Percentiles rank a stretch among this genome's conserved stretches.
Evolutionary conservation across 2,888 invertebrate genomes (phyloP).

Genomic region (Drosophila tripunctata): DNA sequence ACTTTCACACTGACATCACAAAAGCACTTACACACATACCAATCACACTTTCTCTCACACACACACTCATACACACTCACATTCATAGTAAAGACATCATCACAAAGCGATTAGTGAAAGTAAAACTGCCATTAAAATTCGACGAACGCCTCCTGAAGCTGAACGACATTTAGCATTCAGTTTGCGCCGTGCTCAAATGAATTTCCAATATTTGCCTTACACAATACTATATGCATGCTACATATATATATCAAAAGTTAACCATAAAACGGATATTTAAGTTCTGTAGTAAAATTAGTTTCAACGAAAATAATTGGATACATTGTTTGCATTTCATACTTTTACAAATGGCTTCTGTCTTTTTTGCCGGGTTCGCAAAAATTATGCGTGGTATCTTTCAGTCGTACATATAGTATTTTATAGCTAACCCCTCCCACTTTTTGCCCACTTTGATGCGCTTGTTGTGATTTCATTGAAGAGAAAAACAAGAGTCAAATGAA

Average conservation of each 20-base stretch:
- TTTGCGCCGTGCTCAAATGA: slow-evolving; percentile 25
- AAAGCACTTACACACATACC: slow-evolving; percentile 16
- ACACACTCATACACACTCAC: neutral
- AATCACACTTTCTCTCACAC: too few relatives aligned
- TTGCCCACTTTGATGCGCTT: slow-evolving; percentile 27
- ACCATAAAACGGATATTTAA: neutral
- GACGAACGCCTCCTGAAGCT: slow-evolving; percentile 23
- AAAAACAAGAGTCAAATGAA: slow-evolving; percentile 36
- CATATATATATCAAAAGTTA: too few relatives aligned
- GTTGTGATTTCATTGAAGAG: slow-evolving; percentile 34
- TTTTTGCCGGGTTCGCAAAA: too few relatives aligned
- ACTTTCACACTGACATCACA: slow-evolving; percentile 11
- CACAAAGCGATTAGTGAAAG: slow-evolving; percentile 75
- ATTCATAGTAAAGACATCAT: slow-evolving; percentile 62
- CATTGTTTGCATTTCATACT: too few relatives aligned
- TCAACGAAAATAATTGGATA: too few relatives aligned
- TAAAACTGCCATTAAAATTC: slow-evolving; percentile 76
- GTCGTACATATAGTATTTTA: neutral
- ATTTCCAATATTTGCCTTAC: slow-evolving; percentile 31
- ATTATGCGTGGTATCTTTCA: slow-evolving; percentile 22
- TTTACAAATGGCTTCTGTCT: neutral
- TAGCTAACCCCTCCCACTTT: neutral
- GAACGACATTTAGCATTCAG: slow-evolving; percentile 40
- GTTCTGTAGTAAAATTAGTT: too few relatives aligned
- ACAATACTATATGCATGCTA: neutral